These are phyloP conservation scores for Adelges cooleyi DNA, from an alignment of 1,140 invertebrate genomes.

Conservation along the genomic window DNA sequence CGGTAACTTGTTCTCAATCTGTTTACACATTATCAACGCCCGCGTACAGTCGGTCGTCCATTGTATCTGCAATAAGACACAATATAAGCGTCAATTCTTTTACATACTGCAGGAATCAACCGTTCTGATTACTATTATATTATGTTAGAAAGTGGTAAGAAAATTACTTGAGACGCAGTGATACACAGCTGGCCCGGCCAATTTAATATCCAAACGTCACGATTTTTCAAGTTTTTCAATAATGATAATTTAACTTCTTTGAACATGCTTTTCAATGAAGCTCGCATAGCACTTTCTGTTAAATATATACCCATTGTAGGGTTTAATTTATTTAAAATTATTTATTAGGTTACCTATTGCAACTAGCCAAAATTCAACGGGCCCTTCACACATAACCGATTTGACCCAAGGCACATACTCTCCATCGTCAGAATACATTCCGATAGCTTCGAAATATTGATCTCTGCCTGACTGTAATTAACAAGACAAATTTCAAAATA, in stretches of 20 bases:
- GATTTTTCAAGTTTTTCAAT: constrained; percentile 50
- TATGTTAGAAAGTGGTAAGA: not conserved
- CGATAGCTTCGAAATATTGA: constrained; percentile 44
- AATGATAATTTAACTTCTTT: not conserved
- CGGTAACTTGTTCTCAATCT: not conserved
- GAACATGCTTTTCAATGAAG: not conserved
- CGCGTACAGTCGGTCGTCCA: constrained; percentile 5
- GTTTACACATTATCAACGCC: not conserved
- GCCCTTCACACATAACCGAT: constrained; percentile 33
- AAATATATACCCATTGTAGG: too few relatives aligned
- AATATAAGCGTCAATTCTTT: too few relatives aligned
- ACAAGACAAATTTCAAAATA: constrained; percentile 15
- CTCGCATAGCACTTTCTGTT: not conserved
- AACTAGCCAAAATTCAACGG: constrained; percentile 59
- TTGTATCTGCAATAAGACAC: not conserved
- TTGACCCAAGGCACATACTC: constrained; percentile 63
- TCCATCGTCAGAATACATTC: constrained; percentile 69
- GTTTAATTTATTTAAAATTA: too few relatives aligned
- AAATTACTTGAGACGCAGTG: constrained; percentile 46
- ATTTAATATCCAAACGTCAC: constrained; percentile 61
- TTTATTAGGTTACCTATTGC: constrained; percentile 46
- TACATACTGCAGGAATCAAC: not conserved
- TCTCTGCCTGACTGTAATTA: constrained; percentile 33
- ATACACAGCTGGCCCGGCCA: constrained; percentile 49
- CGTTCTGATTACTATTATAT: not conserved